A percentile compares a stretch with the other conserved stretches of the same genome.
Evolutionary conservation across 2,797 vertebrate species (phyloP).

Genomic region (Pseudochromis fuscus): DNA sequence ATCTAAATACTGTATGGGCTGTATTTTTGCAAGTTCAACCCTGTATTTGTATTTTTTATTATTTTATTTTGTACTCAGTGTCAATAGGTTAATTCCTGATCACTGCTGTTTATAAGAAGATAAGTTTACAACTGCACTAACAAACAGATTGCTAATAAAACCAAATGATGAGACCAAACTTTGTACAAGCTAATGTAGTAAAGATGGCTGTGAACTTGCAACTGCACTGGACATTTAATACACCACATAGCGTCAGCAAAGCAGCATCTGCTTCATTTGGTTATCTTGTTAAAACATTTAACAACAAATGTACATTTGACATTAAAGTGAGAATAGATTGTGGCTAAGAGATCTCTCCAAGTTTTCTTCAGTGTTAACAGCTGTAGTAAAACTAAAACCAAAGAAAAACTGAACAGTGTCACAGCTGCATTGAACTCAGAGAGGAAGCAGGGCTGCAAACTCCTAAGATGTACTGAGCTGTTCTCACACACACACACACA

Average conservation of each 20-base stretch:
- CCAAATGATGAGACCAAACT: background rate
- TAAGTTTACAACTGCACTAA: background rate
- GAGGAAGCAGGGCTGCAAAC: background rate
- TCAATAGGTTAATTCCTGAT: background rate
- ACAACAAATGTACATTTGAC: background rate
- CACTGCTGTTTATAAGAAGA: background rate
- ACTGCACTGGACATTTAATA: background rate
- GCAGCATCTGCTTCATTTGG: background rate
- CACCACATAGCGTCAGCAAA: background rate
- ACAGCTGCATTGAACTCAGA: background rate
- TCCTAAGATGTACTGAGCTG: too few species aligned
- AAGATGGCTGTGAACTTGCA: background rate
- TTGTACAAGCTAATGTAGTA: background rate
- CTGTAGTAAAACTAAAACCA: background rate
- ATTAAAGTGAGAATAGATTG: background rate
- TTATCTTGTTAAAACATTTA: background rate
- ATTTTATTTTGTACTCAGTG: background rate
- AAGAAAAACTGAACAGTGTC: background rate
- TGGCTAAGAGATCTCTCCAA: background rate
- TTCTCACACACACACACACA: too few species aligned
- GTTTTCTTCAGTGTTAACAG: background rate
- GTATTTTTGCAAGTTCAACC: background rate
- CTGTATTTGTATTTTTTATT: background rate
- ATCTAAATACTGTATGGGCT: background rate
- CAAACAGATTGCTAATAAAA: background rate